Conservation (phyloP, 2,113 vertebrate species). For the Laterallus jamaicensis region DNA sequence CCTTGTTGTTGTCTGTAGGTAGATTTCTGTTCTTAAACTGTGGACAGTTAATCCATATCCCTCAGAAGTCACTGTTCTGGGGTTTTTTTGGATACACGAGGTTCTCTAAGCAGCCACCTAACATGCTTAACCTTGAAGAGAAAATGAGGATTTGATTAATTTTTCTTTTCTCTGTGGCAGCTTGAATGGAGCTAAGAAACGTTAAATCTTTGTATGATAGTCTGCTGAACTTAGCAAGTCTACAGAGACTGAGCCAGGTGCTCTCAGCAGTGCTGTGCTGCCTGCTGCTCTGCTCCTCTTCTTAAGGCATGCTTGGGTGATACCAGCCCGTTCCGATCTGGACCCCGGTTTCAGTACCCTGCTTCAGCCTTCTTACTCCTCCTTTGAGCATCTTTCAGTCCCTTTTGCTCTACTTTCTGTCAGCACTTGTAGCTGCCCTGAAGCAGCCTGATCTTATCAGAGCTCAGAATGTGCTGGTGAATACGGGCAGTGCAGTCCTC, state of each 20-base stretch:
- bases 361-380: neutral
- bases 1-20: neutral
- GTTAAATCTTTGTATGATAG: neutral
- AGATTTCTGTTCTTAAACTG: neutral
- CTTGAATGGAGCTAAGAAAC: neutral
- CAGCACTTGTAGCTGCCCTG: neutral
- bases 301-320: neutral
- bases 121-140: neutral
- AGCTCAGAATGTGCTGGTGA: neutral
- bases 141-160: neutral
- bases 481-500: neutral
- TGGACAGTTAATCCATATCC: neutral
- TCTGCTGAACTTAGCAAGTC: neutral
- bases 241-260: neutral
- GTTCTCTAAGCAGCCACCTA: neutral
- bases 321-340: neutral
- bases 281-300: neutral
- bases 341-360: rapidly evolving
- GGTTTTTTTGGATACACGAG: neutral
- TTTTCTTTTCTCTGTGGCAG: neutral
- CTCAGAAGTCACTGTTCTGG: neutral
- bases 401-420: neutral
- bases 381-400: neutral
- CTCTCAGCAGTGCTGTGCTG: neutral
- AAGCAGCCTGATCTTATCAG: neutral